phyloP scores from a whole-genome alignment of 1,140 invertebrate genomes.

The Papilio glaucus region DNA sequence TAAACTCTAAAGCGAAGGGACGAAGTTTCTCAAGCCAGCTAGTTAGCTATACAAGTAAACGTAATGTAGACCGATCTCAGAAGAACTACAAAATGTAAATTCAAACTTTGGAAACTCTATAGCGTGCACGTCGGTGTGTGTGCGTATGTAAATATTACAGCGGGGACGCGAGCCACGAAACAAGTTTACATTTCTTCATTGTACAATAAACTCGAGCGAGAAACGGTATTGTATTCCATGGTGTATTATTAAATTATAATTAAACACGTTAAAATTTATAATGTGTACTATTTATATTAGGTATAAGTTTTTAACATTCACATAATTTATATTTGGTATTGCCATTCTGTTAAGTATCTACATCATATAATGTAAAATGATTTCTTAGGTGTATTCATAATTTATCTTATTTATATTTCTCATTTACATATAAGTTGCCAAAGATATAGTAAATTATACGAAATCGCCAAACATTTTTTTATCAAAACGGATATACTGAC shows the following conservation, averaged over 20 bases:
- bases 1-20: too few species aligned
- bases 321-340: not conserved
- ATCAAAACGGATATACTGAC: too few species aligned
- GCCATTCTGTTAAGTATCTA: too few species aligned
- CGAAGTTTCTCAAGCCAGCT: too few species aligned
- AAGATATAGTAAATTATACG: too few species aligned
- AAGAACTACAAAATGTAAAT: slow-evolving; percentile 9
- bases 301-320: not conserved
- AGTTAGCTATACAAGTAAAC: not conserved
- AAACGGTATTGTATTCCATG: not conserved
- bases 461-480: too few species aligned
- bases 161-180: not conserved
- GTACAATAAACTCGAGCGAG: not conserved
- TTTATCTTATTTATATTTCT: too few species aligned
- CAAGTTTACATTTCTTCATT: slow-evolving; percentile 29
- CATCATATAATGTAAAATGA: too few species aligned
- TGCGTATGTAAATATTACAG: not conserved
- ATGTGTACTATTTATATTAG: not conserved
- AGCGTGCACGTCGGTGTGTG: not conserved
- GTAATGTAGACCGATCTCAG: not conserved
- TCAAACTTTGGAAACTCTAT: slow-evolving; percentile 15
- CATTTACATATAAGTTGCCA: too few species aligned
- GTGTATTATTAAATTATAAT: not conserved
- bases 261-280: not conserved
- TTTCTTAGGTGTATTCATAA: too few species aligned